Percentiles rank a stretch among this genome's conserved stretches.
Conservation (phyloP, 2,797 vertebrate species). For the Myotis daubentonii region DNA sequence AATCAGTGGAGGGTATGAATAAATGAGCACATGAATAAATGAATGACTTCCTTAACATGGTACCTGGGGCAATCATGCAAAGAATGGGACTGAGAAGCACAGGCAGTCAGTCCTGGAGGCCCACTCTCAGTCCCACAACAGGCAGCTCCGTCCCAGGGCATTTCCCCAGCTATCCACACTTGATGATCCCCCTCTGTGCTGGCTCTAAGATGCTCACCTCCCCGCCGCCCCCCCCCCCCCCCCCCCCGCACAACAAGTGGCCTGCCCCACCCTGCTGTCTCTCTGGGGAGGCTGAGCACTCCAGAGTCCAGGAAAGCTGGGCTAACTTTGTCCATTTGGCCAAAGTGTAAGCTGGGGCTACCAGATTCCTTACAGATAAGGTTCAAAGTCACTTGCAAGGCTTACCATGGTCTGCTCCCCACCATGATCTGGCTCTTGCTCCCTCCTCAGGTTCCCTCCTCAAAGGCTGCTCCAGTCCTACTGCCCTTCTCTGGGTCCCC, state of each 20-base stretch:
- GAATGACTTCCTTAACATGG: background rate
- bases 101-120: background rate
- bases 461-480: background rate
- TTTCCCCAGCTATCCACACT: background rate
- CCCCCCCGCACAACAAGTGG: rapidly evolving
- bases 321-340: background rate
- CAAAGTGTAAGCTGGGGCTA: background rate
- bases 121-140: background rate
- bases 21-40: background rate
- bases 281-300: background rate
- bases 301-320: background rate
- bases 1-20: background rate
- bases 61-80: background rate
- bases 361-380: background rate
- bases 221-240: no score
- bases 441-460: background rate
- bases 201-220: background rate
- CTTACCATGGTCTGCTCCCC: no score
- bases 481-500: background rate
- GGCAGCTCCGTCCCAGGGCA: background rate
- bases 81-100: background rate
- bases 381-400: background rate
- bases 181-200: background rate
- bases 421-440: no score
- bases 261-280: background rate